Percentiles rank a stretch among this genome's conserved stretches.
These are phyloP conservation scores for Tadarida brasiliensis DNA, from an alignment of 2,797 vertebrate species.

Conservation along the genomic window DNA sequence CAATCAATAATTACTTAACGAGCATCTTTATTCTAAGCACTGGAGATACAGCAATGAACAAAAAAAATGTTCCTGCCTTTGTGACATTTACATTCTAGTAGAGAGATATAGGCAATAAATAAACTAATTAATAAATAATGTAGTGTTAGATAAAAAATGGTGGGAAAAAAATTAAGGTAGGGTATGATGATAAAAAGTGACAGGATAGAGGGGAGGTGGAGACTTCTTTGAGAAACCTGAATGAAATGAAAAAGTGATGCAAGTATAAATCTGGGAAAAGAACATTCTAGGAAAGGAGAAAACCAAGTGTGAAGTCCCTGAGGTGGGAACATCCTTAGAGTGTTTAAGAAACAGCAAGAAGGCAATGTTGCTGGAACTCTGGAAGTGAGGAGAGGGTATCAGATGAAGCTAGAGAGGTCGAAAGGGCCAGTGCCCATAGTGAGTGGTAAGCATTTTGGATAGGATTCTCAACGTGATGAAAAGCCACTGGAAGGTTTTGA, in stretches of 20 bases:
- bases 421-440: neutral
- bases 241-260: neutral
- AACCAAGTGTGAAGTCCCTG: neutral
- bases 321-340: neutral
- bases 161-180: neutral
- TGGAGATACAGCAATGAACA: neutral
- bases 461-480: neutral
- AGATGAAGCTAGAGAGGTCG: neutral
- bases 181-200: neutral
- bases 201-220: neutral
- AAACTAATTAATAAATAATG: neutral
- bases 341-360: neutral
- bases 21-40: neutral
- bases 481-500: neutral
- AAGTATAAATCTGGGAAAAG: neutral
- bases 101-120: neutral
- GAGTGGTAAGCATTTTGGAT: neutral
- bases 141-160: neutral
- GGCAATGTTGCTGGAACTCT: neutral
- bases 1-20: neutral
- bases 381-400: neutral
- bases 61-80: constrained; percentile 23
- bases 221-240: neutral
- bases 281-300: neutral
- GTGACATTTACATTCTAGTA: neutral